These are phyloP conservation scores for Brachionus manjavacas DNA, from an alignment of 1,140 invertebrate genomes.

Conservation along the genomic window DNA sequence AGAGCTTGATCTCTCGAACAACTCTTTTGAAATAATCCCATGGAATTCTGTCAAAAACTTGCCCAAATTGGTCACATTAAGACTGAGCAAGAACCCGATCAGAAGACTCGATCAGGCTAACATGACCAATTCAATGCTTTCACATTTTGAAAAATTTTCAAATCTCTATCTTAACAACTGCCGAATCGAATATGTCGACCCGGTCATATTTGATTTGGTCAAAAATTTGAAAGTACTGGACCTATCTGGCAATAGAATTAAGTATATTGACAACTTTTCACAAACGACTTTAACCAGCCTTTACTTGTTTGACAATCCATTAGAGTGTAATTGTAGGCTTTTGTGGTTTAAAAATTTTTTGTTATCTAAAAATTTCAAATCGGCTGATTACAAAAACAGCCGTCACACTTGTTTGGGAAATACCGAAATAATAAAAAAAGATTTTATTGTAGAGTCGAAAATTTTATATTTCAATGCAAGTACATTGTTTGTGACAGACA, in stretches of 20 bases:
- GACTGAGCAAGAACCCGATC: slow-evolving; percentile 20
- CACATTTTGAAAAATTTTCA: not conserved
- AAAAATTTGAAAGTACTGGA: not conserved
- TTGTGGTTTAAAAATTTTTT: slow-evolving; percentile 30
- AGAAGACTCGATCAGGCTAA: not conserved
- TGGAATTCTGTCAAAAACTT: slow-evolving; percentile 18
- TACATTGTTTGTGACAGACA: not conserved
- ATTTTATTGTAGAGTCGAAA: not conserved
- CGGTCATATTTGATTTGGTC: not conserved
- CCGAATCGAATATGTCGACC: not conserved
- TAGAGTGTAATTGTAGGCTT: not conserved
- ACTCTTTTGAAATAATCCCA: slow-evolving; percentile 25
- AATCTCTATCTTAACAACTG: not conserved
- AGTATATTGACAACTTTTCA: not conserved
- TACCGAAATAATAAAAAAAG: not conserved
- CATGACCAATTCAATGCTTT: not conserved
- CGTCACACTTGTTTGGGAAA: slow-evolving; percentile 7
- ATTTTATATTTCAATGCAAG: not conserved
- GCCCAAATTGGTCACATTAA: not conserved
- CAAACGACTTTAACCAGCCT: not conserved
- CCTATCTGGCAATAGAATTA: not conserved
- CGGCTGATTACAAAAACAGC: not conserved
- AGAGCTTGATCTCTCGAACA: slow-evolving; percentile 32
- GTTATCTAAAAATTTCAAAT: not conserved
- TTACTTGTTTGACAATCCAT: not conserved